Conservation (phyloP, 2,113 vertebrate species). For the Taxidea taxus region DNA sequence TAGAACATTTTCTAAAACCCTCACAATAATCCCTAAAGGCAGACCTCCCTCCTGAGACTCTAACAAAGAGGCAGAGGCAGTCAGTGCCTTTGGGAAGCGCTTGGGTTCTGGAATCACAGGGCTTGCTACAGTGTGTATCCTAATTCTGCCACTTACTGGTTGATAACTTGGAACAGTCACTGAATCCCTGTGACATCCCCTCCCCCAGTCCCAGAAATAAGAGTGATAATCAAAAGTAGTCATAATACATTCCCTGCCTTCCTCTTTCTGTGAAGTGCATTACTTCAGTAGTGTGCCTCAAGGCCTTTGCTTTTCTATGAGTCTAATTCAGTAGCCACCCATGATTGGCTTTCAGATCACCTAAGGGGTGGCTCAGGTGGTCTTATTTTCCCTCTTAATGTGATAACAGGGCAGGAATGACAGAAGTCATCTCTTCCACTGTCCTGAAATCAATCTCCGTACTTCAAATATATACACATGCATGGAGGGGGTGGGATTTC, state of each 20-base stretch:
- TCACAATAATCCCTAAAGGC: background rate
- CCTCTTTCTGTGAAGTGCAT: background rate
- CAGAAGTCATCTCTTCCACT: background rate
- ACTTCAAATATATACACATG: background rate
- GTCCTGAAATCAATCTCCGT: background rate
- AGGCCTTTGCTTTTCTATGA: background rate
- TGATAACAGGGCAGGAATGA: background rate
- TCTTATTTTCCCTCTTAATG: background rate
- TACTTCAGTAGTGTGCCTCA: background rate
- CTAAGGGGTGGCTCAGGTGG: background rate
- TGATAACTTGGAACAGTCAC: background rate
- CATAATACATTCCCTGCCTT: background rate
- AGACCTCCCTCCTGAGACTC: background rate
- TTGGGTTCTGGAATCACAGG: background rate
- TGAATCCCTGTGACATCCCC: background rate
- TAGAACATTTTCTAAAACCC: background rate
- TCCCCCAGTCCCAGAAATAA: background rate
- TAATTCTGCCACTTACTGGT: background rate
- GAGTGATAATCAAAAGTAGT: background rate
- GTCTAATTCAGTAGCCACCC: background rate
- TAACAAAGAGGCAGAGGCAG: background rate
- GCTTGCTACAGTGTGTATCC: rapidly evolving
- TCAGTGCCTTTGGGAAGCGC: background rate
- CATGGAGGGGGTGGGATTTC: background rate
- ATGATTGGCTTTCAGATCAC: background rate